These are phyloP conservation scores for Loris lydekkerianus DNA, from an alignment of 2,797 vertebrate genomes.

Conservation along the genomic window DNA sequence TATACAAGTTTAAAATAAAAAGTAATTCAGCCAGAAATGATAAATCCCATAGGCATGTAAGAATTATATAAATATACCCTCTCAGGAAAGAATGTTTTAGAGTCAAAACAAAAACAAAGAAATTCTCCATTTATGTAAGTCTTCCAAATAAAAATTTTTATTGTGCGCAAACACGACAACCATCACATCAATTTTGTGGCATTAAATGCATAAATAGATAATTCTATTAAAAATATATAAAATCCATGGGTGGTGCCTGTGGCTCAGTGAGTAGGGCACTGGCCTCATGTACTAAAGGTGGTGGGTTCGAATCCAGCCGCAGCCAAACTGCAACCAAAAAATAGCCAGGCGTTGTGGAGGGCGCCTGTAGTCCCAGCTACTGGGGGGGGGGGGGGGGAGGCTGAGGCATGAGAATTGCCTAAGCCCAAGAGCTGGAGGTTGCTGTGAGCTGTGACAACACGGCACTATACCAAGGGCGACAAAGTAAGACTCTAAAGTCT, in stretches of 20 bases:
- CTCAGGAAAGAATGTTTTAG: not conserved
- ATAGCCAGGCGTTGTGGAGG: too few species aligned
- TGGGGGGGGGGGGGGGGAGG: too few species aligned
- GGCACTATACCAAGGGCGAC: too few species aligned
- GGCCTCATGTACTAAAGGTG: too few species aligned
- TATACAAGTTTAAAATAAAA: conserved; percentile 35
- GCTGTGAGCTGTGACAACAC: too few species aligned
- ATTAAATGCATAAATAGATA: conserved; percentile 45
- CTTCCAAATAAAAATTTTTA: conserved; percentile 44
- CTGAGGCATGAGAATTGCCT: too few species aligned
- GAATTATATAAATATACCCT: conserved; percentile 16
- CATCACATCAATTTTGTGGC: conserved; percentile 27
- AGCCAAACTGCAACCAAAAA: too few species aligned
- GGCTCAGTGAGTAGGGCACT: too few species aligned
- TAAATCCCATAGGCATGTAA: not conserved
- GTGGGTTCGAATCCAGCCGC: too few species aligned
- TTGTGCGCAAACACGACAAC: conserved; percentile 1
- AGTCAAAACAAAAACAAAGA: conserved; percentile 36
- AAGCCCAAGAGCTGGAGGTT: too few species aligned
- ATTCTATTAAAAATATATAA: conserved; percentile 56
- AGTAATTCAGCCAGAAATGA: not conserved
- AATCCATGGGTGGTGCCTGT: not conserved
- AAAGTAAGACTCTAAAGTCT: too few species aligned
- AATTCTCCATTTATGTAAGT: not conserved
- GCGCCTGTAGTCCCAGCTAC: too few species aligned